Base-by-base conservation (phyloP, 2,797 vertebrate species). In the Esox lucius region DNA sequence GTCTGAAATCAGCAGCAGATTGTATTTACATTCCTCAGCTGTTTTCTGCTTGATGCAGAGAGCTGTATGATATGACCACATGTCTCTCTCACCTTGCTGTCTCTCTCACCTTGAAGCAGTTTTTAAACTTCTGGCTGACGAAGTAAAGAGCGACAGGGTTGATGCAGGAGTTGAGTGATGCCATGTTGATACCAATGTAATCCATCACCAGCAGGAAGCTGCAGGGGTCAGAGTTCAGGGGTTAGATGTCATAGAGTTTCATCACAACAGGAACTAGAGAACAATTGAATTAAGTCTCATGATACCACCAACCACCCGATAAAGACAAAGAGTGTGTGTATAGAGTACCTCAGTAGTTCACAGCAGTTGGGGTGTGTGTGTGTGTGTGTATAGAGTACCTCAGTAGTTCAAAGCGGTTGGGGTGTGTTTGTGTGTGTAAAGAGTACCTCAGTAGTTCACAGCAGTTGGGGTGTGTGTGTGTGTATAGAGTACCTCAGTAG, bases 181-280 rank as follows among this genome's bases (percentile, higher is more conserved):
- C 96, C 95, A 97, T 96, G 91, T 96, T 97, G 89, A 97, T 97
- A 51, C 96, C 96, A 0, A 96, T 96, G 87, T 97, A 96, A 89
- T 97, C 95, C 93, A 97, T 94, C 89, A 96, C 95, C 11, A 96
- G 89, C 74, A 97, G 94, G 89, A 97, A 96, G 80, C 96, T 97
- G 64, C 24, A 80, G 51, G 81, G 77, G 69, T 65, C 33, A 79
- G 51, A 82, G 76, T 68, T 65, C 39, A 79, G 26, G 33, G 73
- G 80, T 88, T 65, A 81, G 12, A 46, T 46, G 42, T 46, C 12
- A 13, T 11, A 12, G 42, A 46, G 42, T 46, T 46, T 28, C 42
- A 48, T 73, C 16, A 76, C 65, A 77, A 68, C 48, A 31, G 68
- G 69, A 67, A 73, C 24, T n/a, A 9, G 46, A 81, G 80, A 85